A percentile compares a stretch with the other conserved stretches of the same genome.
Evolutionary conservation across 2,888 invertebrate genomes (phyloP).

Genomic region (Oscheius sp.): DNA sequence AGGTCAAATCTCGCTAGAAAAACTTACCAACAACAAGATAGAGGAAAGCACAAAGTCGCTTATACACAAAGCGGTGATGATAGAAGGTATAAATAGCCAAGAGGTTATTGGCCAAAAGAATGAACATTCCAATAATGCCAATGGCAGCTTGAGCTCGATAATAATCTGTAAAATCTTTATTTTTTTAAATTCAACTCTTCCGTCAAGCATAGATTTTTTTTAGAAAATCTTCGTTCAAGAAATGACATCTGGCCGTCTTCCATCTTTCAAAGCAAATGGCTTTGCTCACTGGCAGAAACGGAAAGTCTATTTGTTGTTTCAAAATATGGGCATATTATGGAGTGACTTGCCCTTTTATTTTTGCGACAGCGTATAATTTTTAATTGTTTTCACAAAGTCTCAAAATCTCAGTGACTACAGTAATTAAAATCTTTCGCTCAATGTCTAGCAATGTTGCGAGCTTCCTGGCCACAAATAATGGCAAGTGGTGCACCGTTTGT

Average conservation of each 20-base stretch:
- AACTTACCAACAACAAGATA: conserved; percentile 62
- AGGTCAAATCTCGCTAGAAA: background rate
- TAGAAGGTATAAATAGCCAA: conserved; percentile 67
- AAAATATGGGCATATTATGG: too few species aligned
- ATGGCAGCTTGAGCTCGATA: conserved; percentile 68
- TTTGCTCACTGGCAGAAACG: too few species aligned
- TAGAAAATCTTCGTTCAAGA: too few species aligned
- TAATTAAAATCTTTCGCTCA: too few species aligned
- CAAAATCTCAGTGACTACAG: too few species aligned
- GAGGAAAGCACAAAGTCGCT: conserved; percentile 61
- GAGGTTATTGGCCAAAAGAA: conserved; percentile 60
- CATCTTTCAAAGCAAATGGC: background rate
- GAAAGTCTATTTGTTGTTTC: too few species aligned
- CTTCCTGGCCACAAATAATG: too few species aligned
- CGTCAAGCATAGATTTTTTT: background rate
- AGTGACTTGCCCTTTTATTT: too few species aligned
- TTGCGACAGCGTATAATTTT: too few species aligned
- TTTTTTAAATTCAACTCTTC: background rate
- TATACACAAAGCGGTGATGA: conserved; percentile 68
- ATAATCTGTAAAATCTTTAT: conserved; percentile 58
- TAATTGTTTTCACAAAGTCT: too few species aligned
- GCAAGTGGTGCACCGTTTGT: too few species aligned
- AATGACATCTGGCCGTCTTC: background rate
- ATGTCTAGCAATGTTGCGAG: too few species aligned
- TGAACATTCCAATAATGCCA: conserved; percentile 55